Evolutionary conservation across 2,888 invertebrate genomes (phyloP).

Genomic region (Parascotia fuliginaria): DNA sequence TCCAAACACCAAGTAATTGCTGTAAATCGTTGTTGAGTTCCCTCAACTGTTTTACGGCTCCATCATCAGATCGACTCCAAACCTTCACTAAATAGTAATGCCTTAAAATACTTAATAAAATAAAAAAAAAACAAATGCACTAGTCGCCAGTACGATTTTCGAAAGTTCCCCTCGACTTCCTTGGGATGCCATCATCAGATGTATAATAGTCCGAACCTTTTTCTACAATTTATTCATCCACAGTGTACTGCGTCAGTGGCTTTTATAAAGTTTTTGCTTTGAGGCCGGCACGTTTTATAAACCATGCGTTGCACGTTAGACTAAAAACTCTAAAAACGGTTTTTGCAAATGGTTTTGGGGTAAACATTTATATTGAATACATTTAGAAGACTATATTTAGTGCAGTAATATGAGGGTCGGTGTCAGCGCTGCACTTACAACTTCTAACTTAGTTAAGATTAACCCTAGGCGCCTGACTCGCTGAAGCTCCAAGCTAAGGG

Average conservation of each 20-base stretch:
- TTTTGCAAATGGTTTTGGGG: conserved; percentile 31
- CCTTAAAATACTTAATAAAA: too few relatives aligned
- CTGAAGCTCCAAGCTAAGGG: conserved; percentile 25
- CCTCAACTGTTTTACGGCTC: too few relatives aligned
- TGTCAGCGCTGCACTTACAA: conserved; percentile 37
- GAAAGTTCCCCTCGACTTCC: too few relatives aligned
- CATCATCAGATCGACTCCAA: too few relatives aligned
- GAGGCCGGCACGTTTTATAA: conserved; percentile 25
- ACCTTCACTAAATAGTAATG: too few relatives aligned
- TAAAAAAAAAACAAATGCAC: too few relatives aligned
- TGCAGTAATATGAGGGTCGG: conserved; percentile 37
- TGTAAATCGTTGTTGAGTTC: too few relatives aligned
- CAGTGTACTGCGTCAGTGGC: conserved; percentile 14
- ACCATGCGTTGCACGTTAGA: conserved; percentile 26
- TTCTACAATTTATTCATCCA: conserved; percentile 6
- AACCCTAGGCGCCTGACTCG: conserved; percentile 18
- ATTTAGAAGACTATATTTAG: conserved; percentile 20
- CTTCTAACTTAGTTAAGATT: conserved; percentile 43
- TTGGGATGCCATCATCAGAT: too few relatives aligned
- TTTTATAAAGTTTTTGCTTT: conserved; percentile 37
- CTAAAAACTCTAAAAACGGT: conserved; percentile 28
- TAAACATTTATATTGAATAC: not conserved
- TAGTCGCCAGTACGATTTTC: too few relatives aligned
- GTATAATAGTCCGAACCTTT: not conserved
- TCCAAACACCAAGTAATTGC: too few relatives aligned